These are phyloP conservation scores for Leptinotarsa lineolata DNA, from an alignment of 1,140 invertebrate genomes.

Conservation along the genomic window DNA sequence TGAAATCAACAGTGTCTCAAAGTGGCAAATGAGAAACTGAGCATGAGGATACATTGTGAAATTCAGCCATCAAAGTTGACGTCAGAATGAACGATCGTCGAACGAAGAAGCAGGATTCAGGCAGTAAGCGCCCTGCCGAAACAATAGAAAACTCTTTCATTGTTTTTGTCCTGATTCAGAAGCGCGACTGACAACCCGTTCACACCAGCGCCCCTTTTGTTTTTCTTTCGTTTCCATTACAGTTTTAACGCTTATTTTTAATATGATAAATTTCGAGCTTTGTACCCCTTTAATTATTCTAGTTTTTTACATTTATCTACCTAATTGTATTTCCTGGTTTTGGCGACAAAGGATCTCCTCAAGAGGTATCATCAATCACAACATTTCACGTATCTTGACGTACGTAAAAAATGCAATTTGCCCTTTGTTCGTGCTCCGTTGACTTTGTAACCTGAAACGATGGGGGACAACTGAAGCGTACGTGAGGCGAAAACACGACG, in stretches of 20 bases:
- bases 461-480: not conserved
- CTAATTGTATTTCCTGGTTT: slow-evolving; percentile 57
- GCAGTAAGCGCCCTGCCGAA: slow-evolving; percentile 43
- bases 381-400: slow-evolving; percentile 48
- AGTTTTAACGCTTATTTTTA: slow-evolving; percentile 56
- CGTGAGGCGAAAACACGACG: slow-evolving; percentile 4
- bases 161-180: slow-evolving; percentile 54
- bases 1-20: slow-evolving; percentile 20
- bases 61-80: slow-evolving; percentile 41
- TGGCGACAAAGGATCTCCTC: slow-evolving; percentile 48
- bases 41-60: slow-evolving; percentile 22
- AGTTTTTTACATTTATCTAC: slow-evolving; percentile 57
- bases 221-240: slow-evolving; percentile 55
- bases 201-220: slow-evolving; percentile 51
- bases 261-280: slow-evolving; percentile 57
- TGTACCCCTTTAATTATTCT: slow-evolving; percentile 57
- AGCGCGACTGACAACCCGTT: slow-evolving; percentile 52
- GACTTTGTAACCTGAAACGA: slow-evolving; percentile 33
- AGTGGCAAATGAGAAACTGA: slow-evolving; percentile 20
- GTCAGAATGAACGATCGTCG: slow-evolving; percentile 51
- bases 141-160: slow-evolving; percentile 55
- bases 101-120: slow-evolving; percentile 40
- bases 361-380: slow-evolving; percentile 54
- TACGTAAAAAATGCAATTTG: slow-evolving; percentile 51
- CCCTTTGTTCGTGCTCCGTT: slow-evolving; percentile 34